phyloP scores from a whole-genome alignment of 2,113 vertebrate species.

The Trematocara unimaculatum region DNA sequence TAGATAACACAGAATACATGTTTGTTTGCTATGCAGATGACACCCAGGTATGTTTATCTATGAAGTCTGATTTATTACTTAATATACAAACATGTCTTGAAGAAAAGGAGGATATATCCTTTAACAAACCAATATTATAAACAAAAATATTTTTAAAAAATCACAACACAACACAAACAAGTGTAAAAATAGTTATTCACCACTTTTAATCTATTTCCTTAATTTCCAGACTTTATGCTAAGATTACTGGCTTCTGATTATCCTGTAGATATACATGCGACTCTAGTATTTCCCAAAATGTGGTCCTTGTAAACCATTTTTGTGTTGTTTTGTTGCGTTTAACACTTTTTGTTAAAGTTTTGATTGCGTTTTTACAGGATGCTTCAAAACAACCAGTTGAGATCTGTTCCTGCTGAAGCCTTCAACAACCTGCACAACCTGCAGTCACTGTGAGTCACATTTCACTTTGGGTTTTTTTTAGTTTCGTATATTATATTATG shows the following conservation, averaged over 20 bases:
- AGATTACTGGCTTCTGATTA: background rate
- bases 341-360: background rate
- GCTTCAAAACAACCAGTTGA: conserved; percentile 92
- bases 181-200: background rate
- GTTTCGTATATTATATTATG: background rate
- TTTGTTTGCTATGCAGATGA: background rate
- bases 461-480: background rate
- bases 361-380: conserved; percentile 70
- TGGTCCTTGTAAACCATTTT: background rate
- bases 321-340: background rate
- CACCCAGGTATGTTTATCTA: background rate
- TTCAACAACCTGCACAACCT: conserved; percentile 83
- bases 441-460: conserved; percentile 71
- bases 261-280: background rate
- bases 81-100: background rate
- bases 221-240: background rate
- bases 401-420: conserved; percentile 81
- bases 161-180: background rate
- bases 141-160: background rate
- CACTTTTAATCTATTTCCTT: background rate
- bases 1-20: background rate
- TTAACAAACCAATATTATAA: background rate
- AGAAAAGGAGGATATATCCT: background rate
- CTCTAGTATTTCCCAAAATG: background rate
- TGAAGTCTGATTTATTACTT: background rate